phyloP scores from a whole-genome alignment of 2,888 invertebrate genomes.

The Drosophila histrio region DNA sequence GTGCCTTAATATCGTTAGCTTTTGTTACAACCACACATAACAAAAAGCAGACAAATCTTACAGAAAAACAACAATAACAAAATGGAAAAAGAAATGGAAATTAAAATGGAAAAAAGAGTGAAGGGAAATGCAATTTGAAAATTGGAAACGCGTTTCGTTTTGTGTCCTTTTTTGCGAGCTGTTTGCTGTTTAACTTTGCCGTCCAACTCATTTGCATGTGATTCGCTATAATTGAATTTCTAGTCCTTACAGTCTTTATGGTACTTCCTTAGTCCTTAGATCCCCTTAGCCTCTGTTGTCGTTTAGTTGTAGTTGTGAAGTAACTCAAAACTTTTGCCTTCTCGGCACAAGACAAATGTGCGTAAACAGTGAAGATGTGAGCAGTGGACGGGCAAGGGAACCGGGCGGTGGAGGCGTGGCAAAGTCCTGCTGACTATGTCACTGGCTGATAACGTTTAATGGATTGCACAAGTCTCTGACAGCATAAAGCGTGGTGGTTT shows the following conservation, averaged over 20 bases:
- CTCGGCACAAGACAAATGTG: constrained; percentile 49
- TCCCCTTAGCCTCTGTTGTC: neutral
- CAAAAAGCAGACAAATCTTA: constrained; percentile 34
- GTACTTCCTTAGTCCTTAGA: neutral
- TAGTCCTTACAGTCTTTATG: constrained; percentile 9
- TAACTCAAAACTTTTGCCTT: constrained; percentile 39
- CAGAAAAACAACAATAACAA: constrained; percentile 1
- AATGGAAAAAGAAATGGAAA: neutral
- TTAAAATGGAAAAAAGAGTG: constrained; percentile 2
- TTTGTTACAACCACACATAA: constrained; percentile 35
- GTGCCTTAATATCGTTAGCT: constrained; percentile 49
- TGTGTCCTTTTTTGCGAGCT: constrained; percentile 7
- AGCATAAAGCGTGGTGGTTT: constrained; percentile 19
- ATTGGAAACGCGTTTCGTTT: constrained; percentile 58
- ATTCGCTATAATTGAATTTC: constrained; percentile 72
- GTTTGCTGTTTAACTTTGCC: constrained; percentile 59
- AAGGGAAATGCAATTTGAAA: constrained; percentile 66
- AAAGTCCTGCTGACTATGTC: constrained; percentile 56
- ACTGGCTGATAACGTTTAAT: constrained; percentile 73
- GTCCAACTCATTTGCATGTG: constrained; percentile 68
- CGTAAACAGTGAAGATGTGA: constrained; percentile 34
- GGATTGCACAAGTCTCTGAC: constrained; percentile 59
- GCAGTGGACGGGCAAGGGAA: neutral
- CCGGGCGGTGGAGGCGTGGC: neutral
- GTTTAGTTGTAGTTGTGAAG: constrained; percentile 27